phyloP scores from a whole-genome alignment of 2,888 invertebrate genomes.

The Pharmacophagus antenor region DNA sequence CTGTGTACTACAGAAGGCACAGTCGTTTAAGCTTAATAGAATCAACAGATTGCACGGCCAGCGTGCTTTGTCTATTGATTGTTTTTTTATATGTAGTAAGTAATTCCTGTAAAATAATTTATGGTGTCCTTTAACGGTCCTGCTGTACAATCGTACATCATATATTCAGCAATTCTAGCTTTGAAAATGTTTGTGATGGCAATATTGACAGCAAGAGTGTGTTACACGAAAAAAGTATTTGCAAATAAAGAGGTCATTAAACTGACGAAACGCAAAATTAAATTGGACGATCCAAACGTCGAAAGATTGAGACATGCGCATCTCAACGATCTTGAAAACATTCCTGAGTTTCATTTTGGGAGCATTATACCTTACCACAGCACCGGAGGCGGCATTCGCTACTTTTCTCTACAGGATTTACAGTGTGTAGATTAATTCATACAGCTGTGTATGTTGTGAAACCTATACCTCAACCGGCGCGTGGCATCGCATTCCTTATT shows the following conservation, averaged over 20 bases:
- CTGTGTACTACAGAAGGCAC: background rate
- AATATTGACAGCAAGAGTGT: slow-evolving; percentile 45
- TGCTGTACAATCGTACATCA: slow-evolving; percentile 47
- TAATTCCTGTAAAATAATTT: slow-evolving; percentile 25
- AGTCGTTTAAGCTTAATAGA: slow-evolving; percentile 9
- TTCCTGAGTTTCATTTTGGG: slow-evolving; percentile 81
- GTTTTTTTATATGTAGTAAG: too few relatives aligned
- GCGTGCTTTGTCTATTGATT: background rate
- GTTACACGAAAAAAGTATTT: slow-evolving; percentile 53
- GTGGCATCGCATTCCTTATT: slow-evolving; percentile 52
- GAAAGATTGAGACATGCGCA: slow-evolving; percentile 80
- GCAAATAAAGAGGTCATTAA: slow-evolving; percentile 60
- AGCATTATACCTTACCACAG: slow-evolving; percentile 75
- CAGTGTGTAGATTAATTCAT: slow-evolving; percentile 75
- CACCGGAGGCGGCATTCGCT: slow-evolving; percentile 53
- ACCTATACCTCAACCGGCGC: slow-evolving; percentile 81
- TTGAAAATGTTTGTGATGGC: slow-evolving; percentile 52
- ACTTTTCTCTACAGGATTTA: slow-evolving; percentile 56
- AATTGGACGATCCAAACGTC: slow-evolving; percentile 59
- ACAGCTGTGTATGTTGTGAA: slow-evolving; percentile 83
- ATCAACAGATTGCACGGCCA: slow-evolving; percentile 16
- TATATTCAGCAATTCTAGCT: slow-evolving; percentile 53
- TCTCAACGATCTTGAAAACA: slow-evolving; percentile 86
- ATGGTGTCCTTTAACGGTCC: slow-evolving; percentile 47
- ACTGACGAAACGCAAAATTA: slow-evolving; percentile 46